Evolutionary conservation across 2,888 invertebrate species (phyloP).

Genomic region (Apamea anceps): DNA sequence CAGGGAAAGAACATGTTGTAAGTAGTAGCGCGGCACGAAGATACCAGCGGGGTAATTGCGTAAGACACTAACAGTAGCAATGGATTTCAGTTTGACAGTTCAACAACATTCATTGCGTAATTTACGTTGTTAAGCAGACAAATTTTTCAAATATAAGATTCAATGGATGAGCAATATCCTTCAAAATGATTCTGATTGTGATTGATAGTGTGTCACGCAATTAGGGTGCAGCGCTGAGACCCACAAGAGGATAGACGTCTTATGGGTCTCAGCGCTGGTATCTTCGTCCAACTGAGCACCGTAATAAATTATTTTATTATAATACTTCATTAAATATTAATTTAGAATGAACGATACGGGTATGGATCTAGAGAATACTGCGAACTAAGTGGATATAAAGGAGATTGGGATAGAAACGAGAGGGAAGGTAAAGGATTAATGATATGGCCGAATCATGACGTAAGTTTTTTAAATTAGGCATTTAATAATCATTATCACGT

Average conservation of each 20-base stretch:
- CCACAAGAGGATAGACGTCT: not conserved
- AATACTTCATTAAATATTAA: not conserved
- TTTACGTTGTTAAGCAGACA: not conserved
- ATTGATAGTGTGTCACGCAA: not conserved
- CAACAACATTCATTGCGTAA: no score
- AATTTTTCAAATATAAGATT: no score
- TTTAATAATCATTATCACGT: not conserved
- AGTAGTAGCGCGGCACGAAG: not conserved
- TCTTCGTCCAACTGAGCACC: not conserved
- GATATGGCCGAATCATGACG: constrained; percentile 91
- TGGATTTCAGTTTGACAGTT: no score
- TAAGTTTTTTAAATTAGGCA: constrained; percentile 73
- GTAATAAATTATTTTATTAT: not conserved
- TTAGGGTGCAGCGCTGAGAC: not conserved
- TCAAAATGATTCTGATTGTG: not conserved
- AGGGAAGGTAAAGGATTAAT: constrained; percentile 91
- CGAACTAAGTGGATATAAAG: constrained; percentile 87
- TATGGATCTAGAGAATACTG: constrained; percentile 84
- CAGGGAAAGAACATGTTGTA: not conserved
- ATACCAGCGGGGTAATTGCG: not conserved
- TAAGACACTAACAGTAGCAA: no score
- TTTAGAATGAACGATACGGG: constrained; percentile 84
- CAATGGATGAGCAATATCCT: not conserved
- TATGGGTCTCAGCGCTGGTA: not conserved
- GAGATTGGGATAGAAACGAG: constrained; percentile 88